Base-by-base conservation (phyloP, 2,113 vertebrate species). In the Catharus minimus region DNA sequence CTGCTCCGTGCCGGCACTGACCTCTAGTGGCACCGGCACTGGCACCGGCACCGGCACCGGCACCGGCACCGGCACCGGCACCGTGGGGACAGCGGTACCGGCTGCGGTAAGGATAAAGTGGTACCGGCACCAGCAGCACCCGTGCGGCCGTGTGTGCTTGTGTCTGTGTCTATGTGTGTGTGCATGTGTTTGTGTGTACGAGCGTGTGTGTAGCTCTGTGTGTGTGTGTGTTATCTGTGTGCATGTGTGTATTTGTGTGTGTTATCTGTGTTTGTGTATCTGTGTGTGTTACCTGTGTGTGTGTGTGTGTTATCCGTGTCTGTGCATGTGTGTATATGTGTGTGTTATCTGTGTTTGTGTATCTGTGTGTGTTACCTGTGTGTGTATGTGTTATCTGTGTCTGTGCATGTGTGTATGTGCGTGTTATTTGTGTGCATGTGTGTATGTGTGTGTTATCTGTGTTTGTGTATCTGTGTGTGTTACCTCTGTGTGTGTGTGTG, bases 231-330 rank as follows among this genome's bases (percentile, higher is more conserved):
- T 11, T 21, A 18, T 21, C 44, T 46, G 44, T 22, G 44, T 21
- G 2, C 12, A 2, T 15, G 4, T 7, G 2, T 20, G 5, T 24
- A 3, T 21, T 33, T 7, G 7, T 22, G 2, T 4, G 15, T 9
- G 9, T 11, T 21, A 23, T 10, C 4, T 41, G 3, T 15, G 19
- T 24, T n/a, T 7, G 2, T 20, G 5, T 24, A 3, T 21, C 7
- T 7, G 7, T 22, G 2, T 4, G 15, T 9, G 9, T 11, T 21
- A 4, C 18, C 2, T 15, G 14, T 24, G 14, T 23, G 12, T 20
- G 24, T 27, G 2, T 15, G 23, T 17, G 23, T 11, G 9, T 21
- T 46, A 38, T 11, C 38, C 11, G 38, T 38, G 38, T 38, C 33
- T 33, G 33, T 33, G 33, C 33, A 33, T 11, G 22, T 17, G 3